Evolutionary conservation across 2,113 vertebrate species (phyloP).

Genomic region (Eonycteris spelaea): DNA sequence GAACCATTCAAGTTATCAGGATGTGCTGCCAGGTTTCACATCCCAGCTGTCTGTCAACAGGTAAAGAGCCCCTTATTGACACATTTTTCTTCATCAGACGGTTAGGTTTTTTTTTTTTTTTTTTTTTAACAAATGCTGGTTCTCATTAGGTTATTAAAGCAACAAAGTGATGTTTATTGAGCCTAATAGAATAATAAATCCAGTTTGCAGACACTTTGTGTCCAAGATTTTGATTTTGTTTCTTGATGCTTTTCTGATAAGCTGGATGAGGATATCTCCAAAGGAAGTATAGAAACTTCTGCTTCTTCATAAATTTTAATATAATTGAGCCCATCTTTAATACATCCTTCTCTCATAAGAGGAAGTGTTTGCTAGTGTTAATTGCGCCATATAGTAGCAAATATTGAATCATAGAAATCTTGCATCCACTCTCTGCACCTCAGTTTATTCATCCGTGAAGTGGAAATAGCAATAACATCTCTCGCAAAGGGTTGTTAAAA

Average conservation of each 20-base stretch:
- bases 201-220: not conserved
- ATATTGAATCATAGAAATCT: not conserved
- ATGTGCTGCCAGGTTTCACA: not conserved
- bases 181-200: not conserved
- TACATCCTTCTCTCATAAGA: not conserved
- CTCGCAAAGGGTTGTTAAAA: not conserved
- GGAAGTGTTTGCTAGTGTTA: not conserved
- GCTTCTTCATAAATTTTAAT: not conserved
- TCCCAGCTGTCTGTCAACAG: not conserved
- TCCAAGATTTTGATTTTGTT: not conserved
- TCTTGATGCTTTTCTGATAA: not conserved
- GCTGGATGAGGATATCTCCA: not conserved
- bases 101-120: not conserved
- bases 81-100: not conserved
- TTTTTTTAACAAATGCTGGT: not conserved
- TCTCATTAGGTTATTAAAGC: not conserved
- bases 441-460: not conserved
- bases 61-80: not conserved
- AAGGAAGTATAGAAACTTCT: not conserved
- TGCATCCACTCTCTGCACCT: not conserved
- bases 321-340: not conserved
- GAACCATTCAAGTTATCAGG: not conserved
- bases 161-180: conserved; percentile 15
- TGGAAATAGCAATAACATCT: not conserved
- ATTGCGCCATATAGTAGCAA: not conserved